phyloP scores from a whole-genome alignment of 2,113 vertebrate genomes.

The Mormoops blainvillei region DNA sequence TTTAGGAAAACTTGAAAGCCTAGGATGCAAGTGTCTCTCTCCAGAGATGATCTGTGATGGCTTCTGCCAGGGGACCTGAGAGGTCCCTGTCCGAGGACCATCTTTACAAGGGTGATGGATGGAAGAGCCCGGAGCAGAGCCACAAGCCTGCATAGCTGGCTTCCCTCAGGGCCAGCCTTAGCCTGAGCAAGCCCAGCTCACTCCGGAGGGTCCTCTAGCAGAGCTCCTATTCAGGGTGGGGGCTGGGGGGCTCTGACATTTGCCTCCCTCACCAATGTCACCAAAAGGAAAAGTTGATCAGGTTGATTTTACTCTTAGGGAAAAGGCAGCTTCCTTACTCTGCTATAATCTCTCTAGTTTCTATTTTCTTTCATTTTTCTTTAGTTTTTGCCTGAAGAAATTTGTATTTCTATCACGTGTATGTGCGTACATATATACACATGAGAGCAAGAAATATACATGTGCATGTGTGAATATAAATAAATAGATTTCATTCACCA shows the following conservation, averaged over 20 bases:
- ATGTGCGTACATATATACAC: not conserved
- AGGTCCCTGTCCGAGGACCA: not conserved
- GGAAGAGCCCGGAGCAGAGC: not conserved
- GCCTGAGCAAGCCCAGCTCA: not conserved
- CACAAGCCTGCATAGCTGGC: not conserved
- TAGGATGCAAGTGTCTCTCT: not conserved
- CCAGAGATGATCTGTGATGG: not conserved
- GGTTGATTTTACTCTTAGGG: not conserved
- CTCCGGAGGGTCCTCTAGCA: not conserved
- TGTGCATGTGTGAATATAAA: not conserved
- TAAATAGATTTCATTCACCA: not conserved
- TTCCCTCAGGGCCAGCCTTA: not conserved
- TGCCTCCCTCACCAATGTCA: not conserved
- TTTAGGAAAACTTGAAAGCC: not conserved
- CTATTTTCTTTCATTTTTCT: not conserved
- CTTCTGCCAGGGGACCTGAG: not conserved
- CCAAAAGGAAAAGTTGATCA: not conserved
- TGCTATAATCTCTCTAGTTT: not conserved
- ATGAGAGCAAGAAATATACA: not conserved
- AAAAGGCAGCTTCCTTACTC: not conserved
- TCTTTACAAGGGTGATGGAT: not conserved
- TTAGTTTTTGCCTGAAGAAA: not conserved
- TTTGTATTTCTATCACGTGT: not conserved
- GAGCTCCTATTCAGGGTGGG: not conserved
- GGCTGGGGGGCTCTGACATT: not conserved